Percentiles rank a stretch among this genome's conserved stretches.
phyloP scores from a whole-genome alignment of 1,140 invertebrate species.

The Glomeris maerens region DNA sequence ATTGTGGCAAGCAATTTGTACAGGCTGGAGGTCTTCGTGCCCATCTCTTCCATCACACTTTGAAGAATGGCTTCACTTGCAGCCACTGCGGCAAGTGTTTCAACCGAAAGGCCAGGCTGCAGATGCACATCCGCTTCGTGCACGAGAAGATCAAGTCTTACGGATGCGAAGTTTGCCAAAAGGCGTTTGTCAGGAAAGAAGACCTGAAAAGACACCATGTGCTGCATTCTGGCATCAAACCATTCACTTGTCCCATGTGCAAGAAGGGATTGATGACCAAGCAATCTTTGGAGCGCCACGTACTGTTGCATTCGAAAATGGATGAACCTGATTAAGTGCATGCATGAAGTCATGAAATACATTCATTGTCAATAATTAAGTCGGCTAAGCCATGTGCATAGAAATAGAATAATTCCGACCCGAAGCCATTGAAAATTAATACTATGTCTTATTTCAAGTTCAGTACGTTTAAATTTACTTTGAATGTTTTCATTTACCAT shows the following conservation, averaged over 20 bases:
- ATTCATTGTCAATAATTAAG: no score
- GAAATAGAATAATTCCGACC: no score
- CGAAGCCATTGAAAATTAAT: no score
- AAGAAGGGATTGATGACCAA: constrained; percentile 48
- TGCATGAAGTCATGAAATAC: no score
- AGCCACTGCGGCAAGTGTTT: constrained; percentile 55
- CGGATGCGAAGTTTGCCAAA: constrained; percentile 41
- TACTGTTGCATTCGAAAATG: constrained; percentile 44
- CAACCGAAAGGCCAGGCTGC: constrained; percentile 48
- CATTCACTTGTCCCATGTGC: constrained; percentile 44
- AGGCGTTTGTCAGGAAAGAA: constrained; percentile 51
- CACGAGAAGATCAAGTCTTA: constrained; percentile 50
- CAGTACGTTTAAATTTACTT: no score
- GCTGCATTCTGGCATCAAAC: constrained; percentile 47
- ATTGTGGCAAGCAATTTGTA: constrained; percentile 58
- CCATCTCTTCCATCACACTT: constrained; percentile 56
- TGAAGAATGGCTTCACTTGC: constrained; percentile 54
- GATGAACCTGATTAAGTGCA: no score
- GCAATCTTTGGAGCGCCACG: constrained; percentile 47
- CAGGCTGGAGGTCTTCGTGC: constrained; percentile 49
- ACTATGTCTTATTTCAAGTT: no score
- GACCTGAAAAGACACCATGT: constrained; percentile 45
- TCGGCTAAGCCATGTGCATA: no score
- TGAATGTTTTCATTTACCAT: no score
- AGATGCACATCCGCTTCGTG: constrained; percentile 47